Evolutionary conservation across 2,113 vertebrate species (phyloP).

Genomic region (Megalops atlanticus): DNA sequence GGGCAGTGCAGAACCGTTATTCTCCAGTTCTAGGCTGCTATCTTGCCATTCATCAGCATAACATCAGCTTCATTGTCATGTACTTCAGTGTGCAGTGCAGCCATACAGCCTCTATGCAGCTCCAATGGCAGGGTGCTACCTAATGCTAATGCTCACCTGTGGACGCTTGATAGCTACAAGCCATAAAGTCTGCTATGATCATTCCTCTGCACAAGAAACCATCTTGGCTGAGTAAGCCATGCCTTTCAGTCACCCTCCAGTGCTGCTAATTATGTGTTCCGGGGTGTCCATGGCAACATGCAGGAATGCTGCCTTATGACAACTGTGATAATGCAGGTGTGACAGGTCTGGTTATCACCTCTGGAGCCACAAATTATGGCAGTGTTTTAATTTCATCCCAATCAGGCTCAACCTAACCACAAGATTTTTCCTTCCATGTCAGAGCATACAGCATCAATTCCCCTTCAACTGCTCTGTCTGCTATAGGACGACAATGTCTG

Average conservation of each 20-base stretch:
- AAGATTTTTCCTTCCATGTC: neutral
- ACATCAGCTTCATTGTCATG: slow-evolving; percentile 37
- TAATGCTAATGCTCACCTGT: slow-evolving; percentile 17
- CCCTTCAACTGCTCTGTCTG: slow-evolving; percentile 53
- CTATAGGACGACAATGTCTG: slow-evolving; percentile 54
- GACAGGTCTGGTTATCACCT: neutral
- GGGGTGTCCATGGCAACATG: slow-evolving; percentile 48
- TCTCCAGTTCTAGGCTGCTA: slow-evolving; percentile 9
- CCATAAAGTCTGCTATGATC: neutral
- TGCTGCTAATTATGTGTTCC: neutral
- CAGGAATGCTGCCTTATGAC: slow-evolving; percentile 45
- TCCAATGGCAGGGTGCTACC: slow-evolving; percentile 47
- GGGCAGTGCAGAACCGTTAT: slow-evolving; percentile 39
- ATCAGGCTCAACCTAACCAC: slow-evolving; percentile 1
- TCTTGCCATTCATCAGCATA: slow-evolving; percentile 51
- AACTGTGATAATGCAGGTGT: slow-evolving; percentile 18
- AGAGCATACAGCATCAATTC: slow-evolving; percentile 20
- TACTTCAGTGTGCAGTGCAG: slow-evolving; percentile 12
- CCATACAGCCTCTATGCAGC: slow-evolving; percentile 36
- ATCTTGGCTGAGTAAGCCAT: neutral
- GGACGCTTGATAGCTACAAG: neutral
- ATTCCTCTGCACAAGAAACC: neutral
- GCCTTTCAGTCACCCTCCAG: neutral
- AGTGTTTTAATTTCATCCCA: neutral
- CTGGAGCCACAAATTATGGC: neutral